Evolutionary conservation across 2,888 invertebrate genomes (phyloP).

Genomic region (Julus scandinavius): DNA sequence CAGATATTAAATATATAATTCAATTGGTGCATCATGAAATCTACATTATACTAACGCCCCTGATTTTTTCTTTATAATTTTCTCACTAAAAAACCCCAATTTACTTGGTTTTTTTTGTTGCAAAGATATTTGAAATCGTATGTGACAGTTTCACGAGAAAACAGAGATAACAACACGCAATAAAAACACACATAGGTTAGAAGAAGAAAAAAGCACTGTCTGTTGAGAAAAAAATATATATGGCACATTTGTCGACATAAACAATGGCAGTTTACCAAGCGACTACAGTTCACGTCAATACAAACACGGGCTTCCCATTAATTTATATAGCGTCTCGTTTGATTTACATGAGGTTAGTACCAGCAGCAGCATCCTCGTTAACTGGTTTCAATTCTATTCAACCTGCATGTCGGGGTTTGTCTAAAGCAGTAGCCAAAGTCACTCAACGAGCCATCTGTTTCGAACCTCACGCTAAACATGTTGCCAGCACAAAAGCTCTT

Average conservation of each 20-base stretch:
- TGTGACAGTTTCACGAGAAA: neutral
- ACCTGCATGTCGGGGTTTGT: neutral
- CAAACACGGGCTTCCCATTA: neutral
- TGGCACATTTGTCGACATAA: neutral
- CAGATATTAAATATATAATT: too few relatives aligned
- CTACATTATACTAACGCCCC: too few relatives aligned
- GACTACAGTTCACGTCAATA: constrained; percentile 12
- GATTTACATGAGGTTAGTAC: constrained; percentile 30
- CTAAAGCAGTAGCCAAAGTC: neutral
- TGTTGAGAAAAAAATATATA: neutral
- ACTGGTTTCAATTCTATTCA: neutral
- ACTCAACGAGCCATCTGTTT: constrained; percentile 8
- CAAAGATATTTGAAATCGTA: neutral
- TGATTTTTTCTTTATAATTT: too few relatives aligned
- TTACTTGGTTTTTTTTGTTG: too few relatives aligned
- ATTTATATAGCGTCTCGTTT: neutral
- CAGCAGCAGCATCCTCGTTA: constrained; percentile 37
- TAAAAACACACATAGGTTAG: neutral
- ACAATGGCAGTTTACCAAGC: neutral
- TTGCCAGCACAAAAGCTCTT: neutral
- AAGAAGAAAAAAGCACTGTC: neutral
- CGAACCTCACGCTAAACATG: neutral
- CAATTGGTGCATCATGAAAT: too few relatives aligned
- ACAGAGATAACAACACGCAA: neutral
- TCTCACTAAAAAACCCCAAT: too few relatives aligned